These are phyloP conservation scores for Campaea margaritaria DNA, from an alignment of 2,888 invertebrate species.

Conservation along the genomic window DNA sequence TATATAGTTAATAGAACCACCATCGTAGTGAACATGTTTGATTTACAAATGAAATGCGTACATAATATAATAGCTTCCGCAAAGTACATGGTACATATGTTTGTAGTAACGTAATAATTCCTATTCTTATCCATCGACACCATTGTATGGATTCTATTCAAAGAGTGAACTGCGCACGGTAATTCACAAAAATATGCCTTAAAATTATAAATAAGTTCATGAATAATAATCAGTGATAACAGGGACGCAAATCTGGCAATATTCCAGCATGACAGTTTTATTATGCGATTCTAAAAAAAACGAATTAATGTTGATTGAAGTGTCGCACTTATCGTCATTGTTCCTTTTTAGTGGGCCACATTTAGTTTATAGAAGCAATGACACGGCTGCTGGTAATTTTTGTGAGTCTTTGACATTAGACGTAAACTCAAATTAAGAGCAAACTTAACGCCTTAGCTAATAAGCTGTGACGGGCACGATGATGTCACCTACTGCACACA, in stretches of 20 bases:
- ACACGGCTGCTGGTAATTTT: slow-evolving; percentile 7
- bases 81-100: not conserved
- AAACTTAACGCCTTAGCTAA: slow-evolving; percentile 30
- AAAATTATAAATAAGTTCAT: slow-evolving; percentile 57
- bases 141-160: slow-evolving; percentile 6
- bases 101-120: slow-evolving; percentile 5
- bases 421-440: slow-evolving; percentile 22
- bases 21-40: slow-evolving; percentile 2
- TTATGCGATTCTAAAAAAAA: slow-evolving; percentile 41
- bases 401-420: slow-evolving; percentile 9
- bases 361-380: slow-evolving; percentile 9
- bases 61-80: slow-evolving; percentile 10
- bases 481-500: slow-evolving; percentile 40
- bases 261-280: slow-evolving; percentile 53
- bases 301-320: slow-evolving; percentile 41
- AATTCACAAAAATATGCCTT: slow-evolving; percentile 26
- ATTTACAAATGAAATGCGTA: slow-evolving; percentile 9
- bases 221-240: slow-evolving; percentile 57
- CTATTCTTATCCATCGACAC: slow-evolving; percentile 23
- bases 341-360: slow-evolving; percentile 7
- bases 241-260: slow-evolving; percentile 53
- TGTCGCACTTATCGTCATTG: slow-evolving; percentile 29
- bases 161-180: slow-evolving; percentile 9
- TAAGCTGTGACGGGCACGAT: slow-evolving; percentile 28
- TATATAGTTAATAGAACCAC: not conserved